Conservation (phyloP, 1,140 invertebrate species). For the Drosophila melanica region DNA sequence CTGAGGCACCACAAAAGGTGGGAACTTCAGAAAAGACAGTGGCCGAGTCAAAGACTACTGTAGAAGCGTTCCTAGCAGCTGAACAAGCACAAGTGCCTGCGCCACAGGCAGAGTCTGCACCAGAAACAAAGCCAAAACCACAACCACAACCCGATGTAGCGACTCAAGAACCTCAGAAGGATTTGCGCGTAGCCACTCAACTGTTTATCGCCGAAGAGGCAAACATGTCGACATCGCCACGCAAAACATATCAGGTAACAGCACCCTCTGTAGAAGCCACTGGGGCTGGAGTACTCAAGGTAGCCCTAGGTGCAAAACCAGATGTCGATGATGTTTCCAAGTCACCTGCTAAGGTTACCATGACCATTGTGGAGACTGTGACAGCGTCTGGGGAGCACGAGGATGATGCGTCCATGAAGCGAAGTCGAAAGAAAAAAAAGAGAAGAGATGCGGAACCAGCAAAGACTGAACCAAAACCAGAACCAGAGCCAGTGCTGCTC, state of each 20-base stretch:
- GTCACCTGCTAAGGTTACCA: constrained; percentile 61
- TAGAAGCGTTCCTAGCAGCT: constrained; percentile 48
- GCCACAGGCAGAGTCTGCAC: constrained; percentile 1
- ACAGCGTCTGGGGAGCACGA: constrained; percentile 27
- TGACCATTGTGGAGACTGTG: constrained; percentile 74
- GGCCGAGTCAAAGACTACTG: constrained; percentile 46
- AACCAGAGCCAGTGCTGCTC: constrained; percentile 60
- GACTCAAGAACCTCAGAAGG: constrained; percentile 26
- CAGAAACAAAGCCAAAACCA: too few relatives aligned
- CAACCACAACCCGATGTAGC: not conserved
- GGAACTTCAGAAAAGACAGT: constrained; percentile 8
- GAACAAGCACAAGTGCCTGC: constrained; percentile 32
- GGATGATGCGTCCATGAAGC: constrained; percentile 69
- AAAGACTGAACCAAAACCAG: constrained; percentile 38
- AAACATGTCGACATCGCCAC: constrained; percentile 44
- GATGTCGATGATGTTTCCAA: constrained; percentile 20
- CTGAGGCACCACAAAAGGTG: constrained; percentile 12
- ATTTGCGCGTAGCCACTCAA: constrained; percentile 71
- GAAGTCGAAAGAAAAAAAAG: constrained; percentile 84
- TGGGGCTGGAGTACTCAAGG: constrained; percentile 68
- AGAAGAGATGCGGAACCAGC: constrained; percentile 67
- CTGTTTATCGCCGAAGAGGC: constrained; percentile 76
- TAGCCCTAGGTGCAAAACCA: constrained; percentile 43
- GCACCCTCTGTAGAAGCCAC: constrained; percentile 69
- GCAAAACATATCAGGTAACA: constrained; percentile 66